A percentile compares a stretch with the other conserved stretches of the same genome.
phyloP scores from a whole-genome alignment of 2,888 invertebrate species.

The Napeogenes sylphis region DNA sequence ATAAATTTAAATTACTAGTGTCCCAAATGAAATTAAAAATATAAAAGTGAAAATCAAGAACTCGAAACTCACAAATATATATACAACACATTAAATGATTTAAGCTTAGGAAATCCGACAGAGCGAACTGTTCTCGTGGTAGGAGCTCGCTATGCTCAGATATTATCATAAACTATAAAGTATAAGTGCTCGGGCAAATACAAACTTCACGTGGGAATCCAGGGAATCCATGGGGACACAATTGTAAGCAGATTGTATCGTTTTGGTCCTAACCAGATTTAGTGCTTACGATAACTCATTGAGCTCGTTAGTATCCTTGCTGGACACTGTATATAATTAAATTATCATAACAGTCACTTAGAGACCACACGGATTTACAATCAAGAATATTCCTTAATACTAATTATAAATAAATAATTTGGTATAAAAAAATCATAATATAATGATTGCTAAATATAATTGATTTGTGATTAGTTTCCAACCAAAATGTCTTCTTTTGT shows the following conservation, averaged over 20 bases:
- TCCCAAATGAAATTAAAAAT: no score
- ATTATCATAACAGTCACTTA: conserved; percentile 27
- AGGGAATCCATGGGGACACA: conserved; percentile 32
- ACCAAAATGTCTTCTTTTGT: no score
- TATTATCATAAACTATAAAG: conserved; percentile 27
- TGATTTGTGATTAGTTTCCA: no score
- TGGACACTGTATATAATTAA: conserved; percentile 26
- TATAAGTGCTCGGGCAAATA: conserved; percentile 13
- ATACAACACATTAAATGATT: not conserved
- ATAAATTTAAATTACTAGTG: no score
- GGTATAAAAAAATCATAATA: no score
- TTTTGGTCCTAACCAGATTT: conserved; percentile 29
- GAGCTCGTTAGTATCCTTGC: conserved; percentile 50
- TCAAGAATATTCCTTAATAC: no score
- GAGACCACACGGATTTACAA: conserved; percentile 20
- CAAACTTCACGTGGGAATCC: conserved; percentile 31
- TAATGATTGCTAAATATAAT: no score
- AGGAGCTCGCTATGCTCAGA: conserved; percentile 16
- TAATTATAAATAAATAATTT: no score
- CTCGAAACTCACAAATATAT: no score
- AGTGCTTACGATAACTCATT: conserved; percentile 37
- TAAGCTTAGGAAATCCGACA: no score
- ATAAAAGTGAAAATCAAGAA: no score
- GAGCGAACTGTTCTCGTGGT: no score
- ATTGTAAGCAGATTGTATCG: conserved; percentile 31